Evolutionary conservation across 2,888 invertebrate genomes (phyloP).

Genomic region (Sympetrum striolatum): DNA sequence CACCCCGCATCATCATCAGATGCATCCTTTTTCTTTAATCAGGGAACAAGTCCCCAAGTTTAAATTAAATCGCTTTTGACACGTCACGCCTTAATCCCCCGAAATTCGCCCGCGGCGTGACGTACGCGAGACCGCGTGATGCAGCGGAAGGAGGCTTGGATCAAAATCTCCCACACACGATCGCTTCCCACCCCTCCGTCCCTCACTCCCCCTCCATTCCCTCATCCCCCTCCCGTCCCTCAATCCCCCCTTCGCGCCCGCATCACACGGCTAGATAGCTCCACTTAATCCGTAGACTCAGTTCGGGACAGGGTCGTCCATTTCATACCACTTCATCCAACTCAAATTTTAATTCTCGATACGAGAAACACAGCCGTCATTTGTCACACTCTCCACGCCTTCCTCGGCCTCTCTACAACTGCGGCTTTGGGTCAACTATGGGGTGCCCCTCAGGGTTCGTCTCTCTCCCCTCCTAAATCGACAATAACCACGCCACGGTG

Average conservation of each 20-base stretch:
- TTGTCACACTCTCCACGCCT: slow-evolving; percentile 8
- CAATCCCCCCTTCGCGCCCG: neutral
- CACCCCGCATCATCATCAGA: neutral
- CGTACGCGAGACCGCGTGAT: neutral
- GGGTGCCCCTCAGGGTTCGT: neutral
- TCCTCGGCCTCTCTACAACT: neutral
- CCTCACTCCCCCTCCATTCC: neutral
- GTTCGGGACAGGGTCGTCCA: neutral
- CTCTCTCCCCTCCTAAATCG: neutral
- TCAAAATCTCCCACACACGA: neutral
- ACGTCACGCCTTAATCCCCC: slow-evolving; percentile 13
- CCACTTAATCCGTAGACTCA: slow-evolving; percentile 13
- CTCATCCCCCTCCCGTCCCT: neutral
- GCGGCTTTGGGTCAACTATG: slow-evolving; percentile 11
- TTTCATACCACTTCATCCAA: slow-evolving; percentile 10
- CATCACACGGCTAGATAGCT: neutral
- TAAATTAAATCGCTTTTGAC: neutral
- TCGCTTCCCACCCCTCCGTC: neutral
- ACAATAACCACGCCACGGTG: neutral
- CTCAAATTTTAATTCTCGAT: slow-evolving; percentile 41
- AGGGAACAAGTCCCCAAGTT: neutral
- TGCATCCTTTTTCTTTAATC: neutral
- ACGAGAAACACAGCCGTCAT: slow-evolving; percentile 14
- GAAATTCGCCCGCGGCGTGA: neutral
- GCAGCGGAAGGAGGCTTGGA: neutral